These are phyloP conservation scores for Pogonophryne albipinna DNA, from an alignment of 2,797 vertebrate species.

Conservation along the genomic window DNA sequence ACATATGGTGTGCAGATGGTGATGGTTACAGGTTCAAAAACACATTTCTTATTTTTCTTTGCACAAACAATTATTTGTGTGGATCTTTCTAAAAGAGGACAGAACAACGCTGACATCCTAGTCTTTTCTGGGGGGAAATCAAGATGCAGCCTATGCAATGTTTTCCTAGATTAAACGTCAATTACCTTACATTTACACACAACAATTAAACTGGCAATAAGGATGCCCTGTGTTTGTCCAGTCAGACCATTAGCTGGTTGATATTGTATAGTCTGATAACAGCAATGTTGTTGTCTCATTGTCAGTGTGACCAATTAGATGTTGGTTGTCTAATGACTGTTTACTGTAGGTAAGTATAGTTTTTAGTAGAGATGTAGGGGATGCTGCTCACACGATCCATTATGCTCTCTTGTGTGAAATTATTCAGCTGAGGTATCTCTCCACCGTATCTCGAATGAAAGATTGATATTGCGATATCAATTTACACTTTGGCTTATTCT, in stretches of 20 bases:
- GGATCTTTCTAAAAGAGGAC: neutral
- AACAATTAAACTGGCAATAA: neutral
- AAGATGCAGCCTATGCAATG: neutral
- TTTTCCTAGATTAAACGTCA: no score
- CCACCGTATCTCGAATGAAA: constrained; percentile 7
- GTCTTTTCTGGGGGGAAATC: neutral
- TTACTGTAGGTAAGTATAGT: neutral
- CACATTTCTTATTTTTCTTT: neutral
- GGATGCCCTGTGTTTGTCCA: neutral
- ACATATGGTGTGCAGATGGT: no score
- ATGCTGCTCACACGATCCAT: neutral
- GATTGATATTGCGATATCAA: neutral
- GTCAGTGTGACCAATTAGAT: neutral
- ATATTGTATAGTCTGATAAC: neutral
- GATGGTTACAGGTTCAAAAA: no score
- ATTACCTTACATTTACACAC: no score
- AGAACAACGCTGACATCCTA: neutral
- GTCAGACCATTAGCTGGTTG: neutral
- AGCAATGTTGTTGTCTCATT: neutral
- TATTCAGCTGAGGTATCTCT: neutral
- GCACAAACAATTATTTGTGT: neutral
- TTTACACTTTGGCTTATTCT: constrained; percentile 3
- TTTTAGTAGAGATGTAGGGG: neutral
- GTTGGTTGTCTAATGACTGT: neutral
- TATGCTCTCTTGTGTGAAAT: neutral